Evolutionary conservation across 2,888 invertebrate species (phyloP).

Genomic region (Halocaridina rubra): DNA sequence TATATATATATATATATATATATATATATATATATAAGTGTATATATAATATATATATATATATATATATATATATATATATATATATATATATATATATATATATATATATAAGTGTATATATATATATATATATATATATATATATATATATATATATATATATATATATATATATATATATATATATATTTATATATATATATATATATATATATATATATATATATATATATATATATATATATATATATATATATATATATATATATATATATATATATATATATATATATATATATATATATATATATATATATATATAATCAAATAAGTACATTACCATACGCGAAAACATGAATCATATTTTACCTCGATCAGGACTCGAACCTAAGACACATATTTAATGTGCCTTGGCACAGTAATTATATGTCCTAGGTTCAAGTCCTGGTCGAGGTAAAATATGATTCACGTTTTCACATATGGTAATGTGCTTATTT

Average conservation of each 20-base stretch:
- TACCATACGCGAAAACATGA: no score
- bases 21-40: background rate
- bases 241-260: background rate
- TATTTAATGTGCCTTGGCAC: no score
- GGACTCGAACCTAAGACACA: no score
- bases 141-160: background rate
- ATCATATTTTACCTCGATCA: no score
- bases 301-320: background rate
- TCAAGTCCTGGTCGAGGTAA: no score
- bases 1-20: no score
- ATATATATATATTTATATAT: constrained; percentile 17
- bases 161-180: background rate
- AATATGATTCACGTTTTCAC: no score
- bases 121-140: no score
- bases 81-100: constrained; percentile 3
- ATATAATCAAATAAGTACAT: no score
- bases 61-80: background rate
- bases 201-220: constrained; percentile 17
- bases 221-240: background rate
- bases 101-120: background rate
- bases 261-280: constrained; percentile 17
- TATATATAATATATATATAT: no score
- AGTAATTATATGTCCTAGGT: no score
- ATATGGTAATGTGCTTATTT: no score
- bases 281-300: background rate